Evolutionary conservation across 2,888 invertebrate species (phyloP).

Genomic region (Erpobdella octoculata): DNA sequence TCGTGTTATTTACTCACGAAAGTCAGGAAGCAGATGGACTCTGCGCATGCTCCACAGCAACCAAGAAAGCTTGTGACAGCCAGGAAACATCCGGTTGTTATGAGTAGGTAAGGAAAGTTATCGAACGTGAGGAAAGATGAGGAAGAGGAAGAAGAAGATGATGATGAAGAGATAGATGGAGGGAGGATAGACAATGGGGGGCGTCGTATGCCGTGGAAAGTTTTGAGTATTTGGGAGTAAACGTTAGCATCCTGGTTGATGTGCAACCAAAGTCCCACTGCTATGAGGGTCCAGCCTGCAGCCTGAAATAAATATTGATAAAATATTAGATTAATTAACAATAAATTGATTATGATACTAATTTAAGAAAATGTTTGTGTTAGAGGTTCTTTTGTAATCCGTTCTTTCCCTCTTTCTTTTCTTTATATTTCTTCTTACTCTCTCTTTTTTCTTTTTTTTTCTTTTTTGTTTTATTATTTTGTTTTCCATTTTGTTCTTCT

Average conservation of each 20-base stretch:
- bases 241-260: conserved; percentile 3
- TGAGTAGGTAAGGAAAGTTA: conserved; percentile 12
- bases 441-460: no score
- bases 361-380: background rate
- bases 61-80: conserved; percentile 20
- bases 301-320: background rate
- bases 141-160: background rate
- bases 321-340: background rate
- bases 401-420: no score
- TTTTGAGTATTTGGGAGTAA: conserved; percentile 13
- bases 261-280: conserved; percentile 4
- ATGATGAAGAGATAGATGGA: background rate
- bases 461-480: no score
- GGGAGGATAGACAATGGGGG: background rate
- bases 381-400: no score
- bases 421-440: no score
- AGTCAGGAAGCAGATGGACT: conserved; percentile 18
- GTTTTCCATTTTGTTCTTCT: no score
- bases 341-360: background rate
- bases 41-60: conserved; percentile 25
- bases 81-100: conserved; percentile 6
- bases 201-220: background rate
- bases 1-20: no score
- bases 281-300: background rate
- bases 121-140: background rate